These are phyloP conservation scores for Catagonus wagneri DNA, from an alignment of 2,113 vertebrate genomes.

Conservation along the genomic window DNA sequence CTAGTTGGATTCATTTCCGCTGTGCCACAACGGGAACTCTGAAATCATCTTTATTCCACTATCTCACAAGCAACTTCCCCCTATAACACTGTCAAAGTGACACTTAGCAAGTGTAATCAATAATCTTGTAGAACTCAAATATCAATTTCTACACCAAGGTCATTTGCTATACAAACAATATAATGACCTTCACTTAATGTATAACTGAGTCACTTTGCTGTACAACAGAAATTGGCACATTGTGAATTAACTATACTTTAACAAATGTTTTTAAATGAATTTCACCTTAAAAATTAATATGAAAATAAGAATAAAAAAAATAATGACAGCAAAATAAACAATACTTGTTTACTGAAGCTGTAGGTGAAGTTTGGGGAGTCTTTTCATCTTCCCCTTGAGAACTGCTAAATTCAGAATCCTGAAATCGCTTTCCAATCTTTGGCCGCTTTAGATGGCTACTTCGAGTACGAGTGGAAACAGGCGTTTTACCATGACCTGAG, in stretches of 20 bases:
- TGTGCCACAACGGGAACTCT: too few relatives aligned
- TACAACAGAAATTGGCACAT: too few relatives aligned
- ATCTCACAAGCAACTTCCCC: not conserved
- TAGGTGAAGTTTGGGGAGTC: slow-evolving; percentile 17
- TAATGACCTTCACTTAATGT: not conserved
- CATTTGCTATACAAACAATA: not conserved
- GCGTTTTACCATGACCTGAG: slow-evolving; percentile 76
- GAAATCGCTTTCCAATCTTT: slow-evolving; percentile 79
- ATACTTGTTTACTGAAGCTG: slow-evolving; percentile 75
- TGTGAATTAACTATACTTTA: too few relatives aligned
- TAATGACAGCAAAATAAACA: not conserved
- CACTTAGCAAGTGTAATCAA: not conserved
- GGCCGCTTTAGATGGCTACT: slow-evolving; percentile 85
- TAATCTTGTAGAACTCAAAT: not conserved
- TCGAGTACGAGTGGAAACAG: slow-evolving; percentile 76
- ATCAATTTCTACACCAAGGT: not conserved
- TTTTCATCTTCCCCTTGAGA: slow-evolving; percentile 75
- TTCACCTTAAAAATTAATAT: not conserved
- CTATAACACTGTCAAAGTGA: not conserved
- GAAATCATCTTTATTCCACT: not conserved
- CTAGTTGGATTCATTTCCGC: too few relatives aligned
- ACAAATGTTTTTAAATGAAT: not conserved
- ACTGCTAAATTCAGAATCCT: slow-evolving; percentile 73
- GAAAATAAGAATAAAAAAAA: not conserved
- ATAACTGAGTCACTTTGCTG: too few relatives aligned